phyloP scores from a whole-genome alignment of 2,888 invertebrate genomes.

The Brenthis daphne region DNA sequence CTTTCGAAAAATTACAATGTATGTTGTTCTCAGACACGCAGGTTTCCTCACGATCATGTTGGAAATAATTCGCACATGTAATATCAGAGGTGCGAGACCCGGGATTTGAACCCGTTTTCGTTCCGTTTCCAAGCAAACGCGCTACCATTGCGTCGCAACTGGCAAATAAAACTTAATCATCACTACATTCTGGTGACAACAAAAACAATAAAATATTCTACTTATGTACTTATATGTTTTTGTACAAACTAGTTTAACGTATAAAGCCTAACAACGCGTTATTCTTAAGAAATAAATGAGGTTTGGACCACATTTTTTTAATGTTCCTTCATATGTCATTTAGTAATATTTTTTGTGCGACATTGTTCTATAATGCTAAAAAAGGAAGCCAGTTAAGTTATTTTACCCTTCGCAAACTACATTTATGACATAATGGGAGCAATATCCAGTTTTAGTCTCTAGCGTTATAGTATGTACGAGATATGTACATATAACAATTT shows the following conservation, averaged over 20 bases:
- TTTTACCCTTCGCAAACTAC: neutral
- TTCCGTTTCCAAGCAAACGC: too few relatives aligned
- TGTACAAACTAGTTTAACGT: constrained; percentile 17
- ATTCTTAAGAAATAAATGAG: constrained; percentile 21
- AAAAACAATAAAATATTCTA: too few relatives aligned
- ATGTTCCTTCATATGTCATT: neutral
- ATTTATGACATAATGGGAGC: constrained; percentile 5
- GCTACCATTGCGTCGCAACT: too few relatives aligned
- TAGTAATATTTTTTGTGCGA: constrained; percentile 7
- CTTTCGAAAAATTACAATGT: too few relatives aligned
- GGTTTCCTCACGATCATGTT: too few relatives aligned
- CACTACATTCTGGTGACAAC: neutral
- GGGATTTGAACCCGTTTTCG: too few relatives aligned
- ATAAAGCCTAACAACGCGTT: constrained; percentile 8
- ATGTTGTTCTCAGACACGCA: too few relatives aligned
- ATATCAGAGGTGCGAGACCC: too few relatives aligned
- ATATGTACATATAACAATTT: too few relatives aligned
- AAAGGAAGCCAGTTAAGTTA: constrained; percentile 3
- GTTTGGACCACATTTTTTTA: constrained; percentile 27
- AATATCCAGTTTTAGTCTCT: neutral
- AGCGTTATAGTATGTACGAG: too few relatives aligned
- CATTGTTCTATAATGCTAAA: constrained; percentile 17
- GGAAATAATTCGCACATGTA: too few relatives aligned
- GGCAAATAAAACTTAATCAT: neutral
- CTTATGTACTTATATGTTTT: too few relatives aligned